These are phyloP conservation scores for Panurus biarmicus DNA, from an alignment of 2,113 vertebrate species.

Conservation along the genomic window DNA sequence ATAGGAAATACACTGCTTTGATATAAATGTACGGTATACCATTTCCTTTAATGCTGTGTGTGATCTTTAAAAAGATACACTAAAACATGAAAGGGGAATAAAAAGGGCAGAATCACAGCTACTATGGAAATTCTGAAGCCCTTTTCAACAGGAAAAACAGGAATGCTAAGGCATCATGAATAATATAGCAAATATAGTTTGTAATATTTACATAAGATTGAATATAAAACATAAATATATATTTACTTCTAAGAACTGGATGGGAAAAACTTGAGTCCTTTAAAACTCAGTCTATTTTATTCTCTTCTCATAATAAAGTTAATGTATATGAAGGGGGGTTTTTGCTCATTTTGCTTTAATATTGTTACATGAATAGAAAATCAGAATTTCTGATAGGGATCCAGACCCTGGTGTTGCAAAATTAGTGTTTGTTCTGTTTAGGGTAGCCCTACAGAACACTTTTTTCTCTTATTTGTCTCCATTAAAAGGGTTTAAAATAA, in stretches of 20 bases:
- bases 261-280: background rate
- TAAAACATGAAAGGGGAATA: background rate
- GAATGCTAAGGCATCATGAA: background rate
- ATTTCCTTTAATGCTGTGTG: background rate
- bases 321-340: fast-evolving
- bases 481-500: background rate
- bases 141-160: background rate
- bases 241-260: background rate
- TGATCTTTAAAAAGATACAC: background rate
- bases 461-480: background rate
- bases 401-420: background rate
- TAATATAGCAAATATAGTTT: background rate
- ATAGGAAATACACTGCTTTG: background rate
- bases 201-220: background rate
- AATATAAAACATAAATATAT: background rate
- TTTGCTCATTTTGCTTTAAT: background rate
- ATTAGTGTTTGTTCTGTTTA: background rate
- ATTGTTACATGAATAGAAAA: background rate
- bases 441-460: background rate
- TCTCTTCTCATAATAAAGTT: background rate
- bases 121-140: background rate
- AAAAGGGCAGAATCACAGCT: background rate
- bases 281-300: background rate
- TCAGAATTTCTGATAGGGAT: background rate
- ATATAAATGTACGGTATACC: background rate